Percentiles rank a stretch among this genome's conserved stretches.
These are phyloP conservation scores for Athalia cordata DNA, from an alignment of 2,888 invertebrate genomes.

Conservation along the genomic window DNA sequence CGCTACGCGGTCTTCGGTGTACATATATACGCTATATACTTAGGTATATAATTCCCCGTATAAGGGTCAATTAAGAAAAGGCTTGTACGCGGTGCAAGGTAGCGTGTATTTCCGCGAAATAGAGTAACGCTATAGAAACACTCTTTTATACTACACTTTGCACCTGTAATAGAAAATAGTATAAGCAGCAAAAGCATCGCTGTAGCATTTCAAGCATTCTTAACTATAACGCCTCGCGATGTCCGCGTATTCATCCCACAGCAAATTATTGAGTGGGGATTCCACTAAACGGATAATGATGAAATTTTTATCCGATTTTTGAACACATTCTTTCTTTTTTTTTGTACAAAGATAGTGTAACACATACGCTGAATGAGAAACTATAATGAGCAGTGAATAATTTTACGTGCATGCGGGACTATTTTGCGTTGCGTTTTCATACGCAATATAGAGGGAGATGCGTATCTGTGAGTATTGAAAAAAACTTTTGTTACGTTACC, in stretches of 20 bases:
- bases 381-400: no score
- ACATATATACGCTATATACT: no score
- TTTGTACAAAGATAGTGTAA: no score
- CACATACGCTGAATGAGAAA: no score
- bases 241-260: background rate
- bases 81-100: background rate
- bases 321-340: no score
- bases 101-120: background rate
- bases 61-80: slow-evolving; percentile 4
- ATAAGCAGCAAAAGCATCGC: no score
- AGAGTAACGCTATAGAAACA: background rate
- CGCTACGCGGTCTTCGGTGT: no score
- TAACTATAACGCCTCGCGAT: background rate
- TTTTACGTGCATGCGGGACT: background rate
- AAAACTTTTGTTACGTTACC: background rate
- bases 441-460: background rate
- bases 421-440: background rate
- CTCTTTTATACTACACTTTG: background rate
- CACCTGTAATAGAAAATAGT: background rate
- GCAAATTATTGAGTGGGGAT: no score
- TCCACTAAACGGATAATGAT: no score
- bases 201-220: no score
- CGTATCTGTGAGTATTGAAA: background rate
- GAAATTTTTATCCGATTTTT: no score
- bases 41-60: background rate